Conservation (phyloP, 2,888 invertebrate species). For the Pandemis corylana region DNA sequence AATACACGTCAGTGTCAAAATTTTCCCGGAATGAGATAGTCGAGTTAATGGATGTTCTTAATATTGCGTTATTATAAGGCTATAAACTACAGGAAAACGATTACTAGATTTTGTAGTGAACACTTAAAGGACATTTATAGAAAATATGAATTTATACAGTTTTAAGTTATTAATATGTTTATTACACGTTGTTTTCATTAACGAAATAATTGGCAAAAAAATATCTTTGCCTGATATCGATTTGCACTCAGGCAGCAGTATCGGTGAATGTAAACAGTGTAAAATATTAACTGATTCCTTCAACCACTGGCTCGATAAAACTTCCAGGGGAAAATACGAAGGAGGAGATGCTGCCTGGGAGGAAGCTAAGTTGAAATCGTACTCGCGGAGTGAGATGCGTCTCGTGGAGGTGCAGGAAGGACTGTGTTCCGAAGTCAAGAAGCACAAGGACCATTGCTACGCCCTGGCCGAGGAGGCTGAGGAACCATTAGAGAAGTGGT, state of each 20-base stretch:
- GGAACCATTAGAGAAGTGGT: constrained; percentile 94
- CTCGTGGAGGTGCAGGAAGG: constrained; percentile 96
- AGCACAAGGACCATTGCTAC: constrained; percentile 92
- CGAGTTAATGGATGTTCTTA: background rate
- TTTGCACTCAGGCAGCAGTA: constrained; percentile 37
- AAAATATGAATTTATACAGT: constrained; percentile 37
- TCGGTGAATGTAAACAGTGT: constrained; percentile 88
- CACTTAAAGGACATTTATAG: background rate
- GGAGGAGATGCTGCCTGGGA: constrained; percentile 98
- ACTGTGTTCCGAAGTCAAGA: constrained; percentile 89
- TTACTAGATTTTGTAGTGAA: background rate
- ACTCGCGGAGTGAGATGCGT: constrained; percentile 94
- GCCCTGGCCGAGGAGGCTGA: constrained; percentile 92
- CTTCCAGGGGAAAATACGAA: constrained; percentile 94
- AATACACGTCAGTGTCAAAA: constrained; percentile 41
- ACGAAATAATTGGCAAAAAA: constrained; percentile 53
- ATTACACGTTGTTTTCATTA: constrained; percentile 50
- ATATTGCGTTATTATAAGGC: no score
- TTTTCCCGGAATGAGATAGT: background rate
- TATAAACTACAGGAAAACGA: background rate
- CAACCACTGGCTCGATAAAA: constrained; percentile 90
- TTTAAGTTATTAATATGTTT: constrained; percentile 40
- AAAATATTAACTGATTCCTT: constrained; percentile 90
- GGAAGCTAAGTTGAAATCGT: constrained; percentile 92
- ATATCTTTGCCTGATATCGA: constrained; percentile 46